Conservation (phyloP, 92 coral and sea anemone genomes). For the Epizoanthus rinbou region DNA sequence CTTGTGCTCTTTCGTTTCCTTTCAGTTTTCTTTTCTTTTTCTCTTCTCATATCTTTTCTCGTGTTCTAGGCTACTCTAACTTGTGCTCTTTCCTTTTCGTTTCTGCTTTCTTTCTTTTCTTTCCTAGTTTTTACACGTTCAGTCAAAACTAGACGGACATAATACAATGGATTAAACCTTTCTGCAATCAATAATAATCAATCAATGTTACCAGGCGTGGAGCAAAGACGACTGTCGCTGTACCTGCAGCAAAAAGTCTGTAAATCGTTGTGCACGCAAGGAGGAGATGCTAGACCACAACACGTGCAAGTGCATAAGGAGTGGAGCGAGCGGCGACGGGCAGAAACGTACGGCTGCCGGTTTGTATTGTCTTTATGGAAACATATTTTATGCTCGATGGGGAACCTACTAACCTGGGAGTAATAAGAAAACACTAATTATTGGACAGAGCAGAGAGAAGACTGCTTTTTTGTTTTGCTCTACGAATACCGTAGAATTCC, state of each 20-base stretch:
- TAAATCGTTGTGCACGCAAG: slow-evolving; percentile 16
- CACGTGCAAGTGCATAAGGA: slow-evolving; percentile 23
- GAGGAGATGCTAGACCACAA: slow-evolving; percentile 14
- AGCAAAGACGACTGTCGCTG: slow-evolving; percentile 32
- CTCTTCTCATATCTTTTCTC: neutral
- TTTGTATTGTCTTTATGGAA: too few relatives aligned
- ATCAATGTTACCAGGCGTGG: slow-evolving; percentile 31
- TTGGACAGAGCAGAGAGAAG: too few relatives aligned
- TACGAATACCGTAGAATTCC: too few relatives aligned
- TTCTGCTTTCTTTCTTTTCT: neutral
- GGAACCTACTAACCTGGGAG: too few relatives aligned
- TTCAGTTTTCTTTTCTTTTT: neutral
- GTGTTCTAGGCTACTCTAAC: neutral
- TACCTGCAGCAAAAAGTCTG: slow-evolving; percentile 9
- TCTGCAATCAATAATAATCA: too few relatives aligned
- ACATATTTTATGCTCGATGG: too few relatives aligned
- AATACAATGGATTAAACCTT: neutral
- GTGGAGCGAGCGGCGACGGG: neutral
- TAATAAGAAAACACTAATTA: too few relatives aligned
- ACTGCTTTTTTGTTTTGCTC: too few relatives aligned
- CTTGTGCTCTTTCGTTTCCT: neutral
- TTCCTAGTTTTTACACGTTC: neutral
- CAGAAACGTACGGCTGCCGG: too few relatives aligned
- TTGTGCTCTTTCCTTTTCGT: neutral
- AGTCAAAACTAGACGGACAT: neutral